These are phyloP conservation scores for Tetropium fuscum DNA, from an alignment of 2,888 invertebrate genomes.

Conservation along the genomic window DNA sequence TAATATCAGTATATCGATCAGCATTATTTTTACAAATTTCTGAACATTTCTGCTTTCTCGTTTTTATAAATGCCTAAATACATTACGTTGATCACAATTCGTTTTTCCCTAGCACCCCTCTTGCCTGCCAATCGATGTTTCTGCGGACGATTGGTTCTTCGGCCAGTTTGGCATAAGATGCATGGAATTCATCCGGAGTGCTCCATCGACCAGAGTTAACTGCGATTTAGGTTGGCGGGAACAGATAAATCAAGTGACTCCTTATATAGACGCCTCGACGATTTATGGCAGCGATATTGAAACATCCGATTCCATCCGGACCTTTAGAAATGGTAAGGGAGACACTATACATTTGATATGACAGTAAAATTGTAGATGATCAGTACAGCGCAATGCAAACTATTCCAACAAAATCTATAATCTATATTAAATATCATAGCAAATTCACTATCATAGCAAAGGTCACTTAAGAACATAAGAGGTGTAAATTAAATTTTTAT, in stretches of 20 bases:
- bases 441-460: too few species aligned
- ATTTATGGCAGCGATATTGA: conserved; percentile 83
- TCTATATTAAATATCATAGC: too few species aligned
- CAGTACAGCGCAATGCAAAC: too few species aligned
- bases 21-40: too few species aligned
- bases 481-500: too few species aligned
- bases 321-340: conserved; percentile 77
- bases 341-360: neutral
- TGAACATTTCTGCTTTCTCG: too few species aligned
- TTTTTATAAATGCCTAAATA: too few species aligned
- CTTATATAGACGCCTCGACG: conserved; percentile 85
- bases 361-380: neutral
- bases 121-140: conserved; percentile 85
- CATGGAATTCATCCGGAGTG: conserved; percentile 85
- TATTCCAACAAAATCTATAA: too few species aligned
- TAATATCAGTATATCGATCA: too few species aligned
- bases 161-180: conserved; percentile 79
- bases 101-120: conserved; percentile 94
- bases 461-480: too few species aligned
- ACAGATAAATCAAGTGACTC: conserved; percentile 87
- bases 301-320: conserved; percentile 79
- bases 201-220: conserved; percentile 82
- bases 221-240: conserved; percentile 87
- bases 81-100: too few species aligned
- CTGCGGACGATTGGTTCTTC: conserved; percentile 79